A percentile compares a stretch with the other conserved stretches of the same genome.
phyloP scores from a whole-genome alignment of 2,113 vertebrate species.

The Oreotrochilus melanogaster region DNA sequence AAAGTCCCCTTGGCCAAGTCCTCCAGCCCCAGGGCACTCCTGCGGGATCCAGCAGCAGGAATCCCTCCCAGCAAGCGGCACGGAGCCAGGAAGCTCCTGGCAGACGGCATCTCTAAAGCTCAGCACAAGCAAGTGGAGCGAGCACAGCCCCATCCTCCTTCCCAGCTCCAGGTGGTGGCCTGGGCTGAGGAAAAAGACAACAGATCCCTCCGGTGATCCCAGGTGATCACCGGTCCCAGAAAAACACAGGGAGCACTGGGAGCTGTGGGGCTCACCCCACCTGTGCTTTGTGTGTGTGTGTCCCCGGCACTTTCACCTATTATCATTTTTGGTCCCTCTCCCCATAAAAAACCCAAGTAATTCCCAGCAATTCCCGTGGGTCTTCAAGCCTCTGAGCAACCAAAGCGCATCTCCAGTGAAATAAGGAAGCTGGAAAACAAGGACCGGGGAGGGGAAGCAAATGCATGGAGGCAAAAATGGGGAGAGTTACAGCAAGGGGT shows the following conservation, averaged over 20 bases:
- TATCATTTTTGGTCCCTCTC: background rate
- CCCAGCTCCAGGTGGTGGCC: accelerated
- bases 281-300: too few relatives aligned
- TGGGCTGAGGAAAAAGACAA: background rate
- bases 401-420: background rate
- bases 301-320: background rate
- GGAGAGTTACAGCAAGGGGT: background rate
- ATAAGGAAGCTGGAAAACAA: background rate
- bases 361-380: background rate
- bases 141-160: background rate
- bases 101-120: background rate
- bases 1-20: background rate
- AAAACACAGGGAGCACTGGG: accelerated
- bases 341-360: accelerated
- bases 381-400: background rate
- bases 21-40: background rate
- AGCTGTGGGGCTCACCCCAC: background rate
- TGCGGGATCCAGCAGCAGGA: background rate
- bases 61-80: background rate
- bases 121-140: accelerated
- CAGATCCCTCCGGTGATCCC: background rate
- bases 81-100: background rate
- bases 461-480: background rate
- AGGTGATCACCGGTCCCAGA: background rate
- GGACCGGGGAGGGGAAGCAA: background rate